Base-by-base conservation (phyloP, 2,113 vertebrate genomes). In the Pseudonaja textilis region DNA sequence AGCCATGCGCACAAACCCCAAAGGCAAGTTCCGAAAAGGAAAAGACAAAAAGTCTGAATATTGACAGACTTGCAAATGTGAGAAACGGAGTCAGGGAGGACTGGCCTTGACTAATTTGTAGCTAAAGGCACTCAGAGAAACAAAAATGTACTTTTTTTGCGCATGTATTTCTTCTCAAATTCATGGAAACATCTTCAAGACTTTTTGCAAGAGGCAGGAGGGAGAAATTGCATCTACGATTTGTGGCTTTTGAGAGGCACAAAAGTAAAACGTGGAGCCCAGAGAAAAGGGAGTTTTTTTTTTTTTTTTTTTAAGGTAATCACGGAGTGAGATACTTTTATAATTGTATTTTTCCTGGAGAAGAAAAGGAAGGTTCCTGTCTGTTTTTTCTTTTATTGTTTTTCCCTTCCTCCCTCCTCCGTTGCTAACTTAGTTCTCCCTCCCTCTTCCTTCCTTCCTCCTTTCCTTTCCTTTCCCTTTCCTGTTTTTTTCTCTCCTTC, bases 81-180 rank as follows among this genome's bases (percentile, higher is more conserved):
- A 69, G 29, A n/a, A 69, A n/a, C 0, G 0, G 12, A n/a, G 29
- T 0, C 12, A 14, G 4, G 29, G 12, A n/a, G 29, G 29, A 14
- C 5, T n/a, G 14, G 64, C 64, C 64, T 69, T 69, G 64, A 6
- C 29, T 2, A 12, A n/a, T 69, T 69, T 69, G 29, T 69, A 69
- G 64, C 64, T 5, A 61, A 10, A 61, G 61, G 61, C 64, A 2
- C 64, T 16, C 64, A 6, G 64, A n/a, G 64, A 69, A n/a, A 69
- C 12, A 69, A n/a, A n/a, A n/a, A n/a, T 16, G 64, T 26, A 5
- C n/a, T n/a, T 23, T 29, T 69, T 69, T 69, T 69, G 64, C 29
- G 34, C 29, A 5, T 69, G 14, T 14, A 16, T 69, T 69, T 69
- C 29, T n/a, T 69, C 12, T 69, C 61, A 69, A 69, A 69, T 69